These are phyloP conservation scores for Aphaenogaster rudis DNA, from an alignment of 1,140 invertebrate species.

Conservation along the genomic window DNA sequence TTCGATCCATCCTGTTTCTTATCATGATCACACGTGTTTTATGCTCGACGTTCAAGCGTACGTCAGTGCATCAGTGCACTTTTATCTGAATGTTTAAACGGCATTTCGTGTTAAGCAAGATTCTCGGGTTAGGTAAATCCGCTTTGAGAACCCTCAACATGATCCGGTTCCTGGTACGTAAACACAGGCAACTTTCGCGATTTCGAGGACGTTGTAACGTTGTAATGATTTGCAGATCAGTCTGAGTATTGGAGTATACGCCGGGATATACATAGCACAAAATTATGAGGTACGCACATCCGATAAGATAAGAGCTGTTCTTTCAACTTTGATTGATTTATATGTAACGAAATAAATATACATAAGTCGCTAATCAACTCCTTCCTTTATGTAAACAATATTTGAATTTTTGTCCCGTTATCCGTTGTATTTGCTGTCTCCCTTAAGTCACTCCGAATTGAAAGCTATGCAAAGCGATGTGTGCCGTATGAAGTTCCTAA, in stretches of 20 bases:
- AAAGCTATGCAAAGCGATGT: not conserved
- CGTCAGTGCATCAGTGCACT: not conserved
- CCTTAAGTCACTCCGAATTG: not conserved
- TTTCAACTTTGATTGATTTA: not conserved
- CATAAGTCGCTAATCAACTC: not conserved
- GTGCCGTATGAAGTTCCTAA: not conserved
- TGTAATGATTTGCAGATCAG: slow-evolving; percentile 89
- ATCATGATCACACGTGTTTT: not conserved
- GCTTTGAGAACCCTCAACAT: slow-evolving; percentile 40
- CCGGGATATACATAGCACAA: slow-evolving; percentile 93
- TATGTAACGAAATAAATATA: not conserved
- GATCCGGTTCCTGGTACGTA: slow-evolving; percentile 61
- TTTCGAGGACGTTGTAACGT: not conserved
- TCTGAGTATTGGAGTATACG: slow-evolving; percentile 92
- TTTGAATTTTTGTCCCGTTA: not conserved
- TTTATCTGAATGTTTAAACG: not conserved
- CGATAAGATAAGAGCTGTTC: slow-evolving; percentile 48
- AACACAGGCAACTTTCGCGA: not conserved
- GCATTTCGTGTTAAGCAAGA: no score
- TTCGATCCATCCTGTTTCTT: not conserved
- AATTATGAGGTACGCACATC: slow-evolving; percentile 91
- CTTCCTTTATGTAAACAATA: not conserved
- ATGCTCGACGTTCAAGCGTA: not conserved
- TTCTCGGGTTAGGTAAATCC: not conserved
- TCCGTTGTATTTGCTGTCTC: not conserved